Conservation (phyloP, 2,113 vertebrate genomes). For the Nyctereutes procyonoides region DNA sequence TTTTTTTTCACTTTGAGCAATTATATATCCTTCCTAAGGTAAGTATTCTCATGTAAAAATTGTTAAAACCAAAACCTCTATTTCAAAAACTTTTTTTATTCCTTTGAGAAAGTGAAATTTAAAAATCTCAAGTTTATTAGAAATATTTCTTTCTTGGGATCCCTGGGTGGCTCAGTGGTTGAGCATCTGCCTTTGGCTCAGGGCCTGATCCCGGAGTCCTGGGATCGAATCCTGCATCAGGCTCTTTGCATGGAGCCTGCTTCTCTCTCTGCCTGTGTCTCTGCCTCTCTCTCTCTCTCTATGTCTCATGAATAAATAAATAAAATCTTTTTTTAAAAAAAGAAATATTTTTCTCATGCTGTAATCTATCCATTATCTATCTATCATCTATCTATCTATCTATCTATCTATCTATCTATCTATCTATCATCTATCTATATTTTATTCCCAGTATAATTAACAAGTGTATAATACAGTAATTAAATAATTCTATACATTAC, state of each 20-base stretch:
- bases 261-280: too few relatives aligned
- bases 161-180: too few relatives aligned
- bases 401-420: not conserved
- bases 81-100: not conserved
- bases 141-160: not conserved
- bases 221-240: too few relatives aligned
- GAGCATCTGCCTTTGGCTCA: too few relatives aligned
- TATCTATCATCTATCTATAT: too few relatives aligned
- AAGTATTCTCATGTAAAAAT: not conserved
- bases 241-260: too few relatives aligned
- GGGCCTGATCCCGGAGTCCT: too few relatives aligned
- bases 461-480: not conserved
- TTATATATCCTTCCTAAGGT: not conserved
- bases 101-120: not conserved
- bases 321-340: too few relatives aligned
- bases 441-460: too few relatives aligned
- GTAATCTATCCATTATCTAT: not conserved
- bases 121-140: not conserved
- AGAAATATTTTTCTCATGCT: not conserved
- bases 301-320: too few relatives aligned
- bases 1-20: not conserved
- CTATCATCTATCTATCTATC: not conserved
- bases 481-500: not conserved
- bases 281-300: too few relatives aligned
- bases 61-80: not conserved